Base-by-base conservation (phyloP, 2,113 vertebrate species). In the Malurus melanocephalus region DNA sequence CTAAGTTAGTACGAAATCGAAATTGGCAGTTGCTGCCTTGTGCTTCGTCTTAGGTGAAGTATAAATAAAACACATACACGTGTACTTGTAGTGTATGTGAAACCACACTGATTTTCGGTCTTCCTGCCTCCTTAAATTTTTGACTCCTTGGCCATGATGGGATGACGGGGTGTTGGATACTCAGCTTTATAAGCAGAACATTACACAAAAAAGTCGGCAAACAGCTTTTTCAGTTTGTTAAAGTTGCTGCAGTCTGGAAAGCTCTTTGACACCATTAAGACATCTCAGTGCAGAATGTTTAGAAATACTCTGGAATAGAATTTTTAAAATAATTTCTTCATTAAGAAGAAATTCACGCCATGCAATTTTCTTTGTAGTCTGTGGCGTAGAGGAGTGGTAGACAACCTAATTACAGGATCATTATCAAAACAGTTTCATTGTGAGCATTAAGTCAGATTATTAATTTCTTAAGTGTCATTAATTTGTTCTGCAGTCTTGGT, bases 21-120 rank as follows among this genome's bases (percentile, higher is more conserved):
- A 78, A n/a, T 38, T n/a, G 46, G 16, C 22, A 59, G 2, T 65
- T 80, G 24, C 32, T 32, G 16, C 33, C 33, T 38, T 77, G 32
- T 53, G 53, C 27, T 5, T 59, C 17, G 24, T 22, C 5, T 59
- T 59, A 51, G 26, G 35, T 48, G 16, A 0, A 0, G 22, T 72
- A 10, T 60, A 75, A 67, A 74, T 69, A 85, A 85, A 56, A 28
- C 4, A 32, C 1, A 5, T 32, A 13, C 2, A 6, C 30, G 7
- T 66, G 12, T 21, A 23, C 23, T 40, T 0, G 0, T 42, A 61
- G 35, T 33, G 7, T 14, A 28, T 65, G 14, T 24, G 55, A 51
- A 89, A 49, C 53, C 24, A 30, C 16, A 7, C 3, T 10, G 7
- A 13, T 52, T 64, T 53, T 52, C 30, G 17, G 17, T 52, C 16